Evolutionary conservation across 2,888 invertebrate genomes (phyloP).

Genomic region (Perizoma affinitatum): DNA sequence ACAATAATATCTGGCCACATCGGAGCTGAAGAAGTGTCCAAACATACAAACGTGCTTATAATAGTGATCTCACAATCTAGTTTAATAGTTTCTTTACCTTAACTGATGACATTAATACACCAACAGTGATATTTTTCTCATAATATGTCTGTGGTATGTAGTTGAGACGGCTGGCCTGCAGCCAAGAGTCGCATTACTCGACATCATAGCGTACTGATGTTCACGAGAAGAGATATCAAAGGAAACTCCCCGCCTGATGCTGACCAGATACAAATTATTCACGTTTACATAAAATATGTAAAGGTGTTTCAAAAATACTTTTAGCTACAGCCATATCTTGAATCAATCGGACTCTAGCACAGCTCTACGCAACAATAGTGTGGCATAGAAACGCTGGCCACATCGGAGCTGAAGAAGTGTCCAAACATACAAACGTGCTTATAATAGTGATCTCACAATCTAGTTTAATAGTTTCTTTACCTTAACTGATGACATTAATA

Average conservation of each 20-base stretch:
- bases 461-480: slow-evolving; percentile 34
- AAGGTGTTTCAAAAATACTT: no score
- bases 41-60: slow-evolving; percentile 18
- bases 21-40: not conserved
- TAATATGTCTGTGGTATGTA: slow-evolving; percentile 26
- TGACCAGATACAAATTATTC: slow-evolving; percentile 31
- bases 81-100: slow-evolving; percentile 37
- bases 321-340: no score
- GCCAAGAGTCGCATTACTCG: slow-evolving; percentile 37
- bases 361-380: no score
- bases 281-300: no score
- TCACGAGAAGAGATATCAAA: slow-evolving; percentile 37
- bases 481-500: slow-evolving; percentile 33
- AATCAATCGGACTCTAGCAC: no score
- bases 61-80: slow-evolving; percentile 20
- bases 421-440: slow-evolving; percentile 14
- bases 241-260: slow-evolving; percentile 24
- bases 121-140: slow-evolving; percentile 32
- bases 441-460: slow-evolving; percentile 22
- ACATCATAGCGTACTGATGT: slow-evolving; percentile 37
- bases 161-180: slow-evolving; percentile 37
- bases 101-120: slow-evolving; percentile 32
- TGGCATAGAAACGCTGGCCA: no score
- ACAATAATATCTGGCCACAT: no score
- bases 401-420: not conserved